phyloP scores from a whole-genome alignment of 2,113 vertebrate species.

The Actinemys pallida region DNA sequence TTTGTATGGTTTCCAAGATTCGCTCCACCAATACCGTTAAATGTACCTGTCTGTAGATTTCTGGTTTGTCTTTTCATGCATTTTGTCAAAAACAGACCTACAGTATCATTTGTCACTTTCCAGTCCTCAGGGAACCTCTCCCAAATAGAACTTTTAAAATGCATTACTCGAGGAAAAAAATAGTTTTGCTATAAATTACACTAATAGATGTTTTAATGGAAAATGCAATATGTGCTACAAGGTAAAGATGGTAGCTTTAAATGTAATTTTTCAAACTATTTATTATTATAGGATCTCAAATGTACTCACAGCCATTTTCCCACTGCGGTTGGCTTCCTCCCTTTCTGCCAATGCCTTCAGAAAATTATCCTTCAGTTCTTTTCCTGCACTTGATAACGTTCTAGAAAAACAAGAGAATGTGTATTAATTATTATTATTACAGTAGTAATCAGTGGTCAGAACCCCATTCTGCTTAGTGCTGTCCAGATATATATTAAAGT shows the following conservation, averaged over 20 bases:
- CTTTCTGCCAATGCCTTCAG: slow-evolving; percentile 83
- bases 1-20: background rate
- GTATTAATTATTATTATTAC: background rate
- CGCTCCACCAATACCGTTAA: background rate
- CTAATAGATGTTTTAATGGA: background rate
- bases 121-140: background rate
- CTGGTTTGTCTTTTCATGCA: background rate
- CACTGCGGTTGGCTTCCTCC: slow-evolving; percentile 84
- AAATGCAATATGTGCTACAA: background rate
- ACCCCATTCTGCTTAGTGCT: background rate
- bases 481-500: background rate
- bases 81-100: background rate
- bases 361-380: slow-evolving; percentile 86
- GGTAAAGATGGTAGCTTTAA: background rate
- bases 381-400: slow-evolving; percentile 82
- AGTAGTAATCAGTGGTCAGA: fast-evolving
- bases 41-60: background rate
- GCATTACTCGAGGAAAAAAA: background rate
- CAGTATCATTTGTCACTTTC: fast-evolving
- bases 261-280: background rate
- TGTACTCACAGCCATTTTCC: slow-evolving; percentile 88
- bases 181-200: background rate
- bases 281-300: background rate
- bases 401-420: slow-evolving; percentile 77
- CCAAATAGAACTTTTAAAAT: background rate